Base-by-base conservation (phyloP, 2,797 vertebrate species). In the Picus viridis region DNA sequence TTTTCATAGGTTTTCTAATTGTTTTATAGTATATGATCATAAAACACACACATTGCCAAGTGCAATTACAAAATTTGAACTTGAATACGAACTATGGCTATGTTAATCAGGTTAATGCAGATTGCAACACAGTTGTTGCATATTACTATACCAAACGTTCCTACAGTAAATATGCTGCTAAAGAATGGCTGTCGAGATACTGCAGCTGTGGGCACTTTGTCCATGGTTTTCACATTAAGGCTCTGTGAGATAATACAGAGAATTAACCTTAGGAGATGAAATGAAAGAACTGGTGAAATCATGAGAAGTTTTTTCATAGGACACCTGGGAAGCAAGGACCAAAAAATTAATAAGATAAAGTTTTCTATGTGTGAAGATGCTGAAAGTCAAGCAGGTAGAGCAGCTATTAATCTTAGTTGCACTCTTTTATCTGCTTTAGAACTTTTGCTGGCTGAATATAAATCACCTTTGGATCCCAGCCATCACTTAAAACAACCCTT, bases 1-100 rank as follows among this genome's bases (percentile, higher is more conserved):
- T 92, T 95, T 95, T 96, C 96, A 70, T 89, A 71, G 89, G 30
- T 69, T 95, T 94, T 36, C 73, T 97, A 93, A 92, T 96, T 92
- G 47, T 84, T 96, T 94, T 93, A 94, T 83, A 47, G 36, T 62
- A 32, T 84, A 54, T 78, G 39, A 94, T 82, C 62, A 49, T 96
- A 97, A 97, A 95, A 64, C 63, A 63, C 51, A 80, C 68, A 43
- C 68, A 64, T 81, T 95, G 81, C 89, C 88, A 96, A 96, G 70
- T 63, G 77, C 88, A 96, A 62, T 96, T 97, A 93, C 53, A 90
- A 91, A 96, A 94, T 29, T 56, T 69, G 34, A 88, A 91, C 36
- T 91, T 45, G n/a, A 65, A 92, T 95, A 93, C 94, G 81, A 96
- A 88, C 89, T 95, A 95, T 14, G 91, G 69, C 56, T 74, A 27